Percentiles rank a stretch among this genome's conserved stretches.
Conservation (phyloP, 2,797 vertebrate species). For the Cossypha niveicapilla region DNA sequence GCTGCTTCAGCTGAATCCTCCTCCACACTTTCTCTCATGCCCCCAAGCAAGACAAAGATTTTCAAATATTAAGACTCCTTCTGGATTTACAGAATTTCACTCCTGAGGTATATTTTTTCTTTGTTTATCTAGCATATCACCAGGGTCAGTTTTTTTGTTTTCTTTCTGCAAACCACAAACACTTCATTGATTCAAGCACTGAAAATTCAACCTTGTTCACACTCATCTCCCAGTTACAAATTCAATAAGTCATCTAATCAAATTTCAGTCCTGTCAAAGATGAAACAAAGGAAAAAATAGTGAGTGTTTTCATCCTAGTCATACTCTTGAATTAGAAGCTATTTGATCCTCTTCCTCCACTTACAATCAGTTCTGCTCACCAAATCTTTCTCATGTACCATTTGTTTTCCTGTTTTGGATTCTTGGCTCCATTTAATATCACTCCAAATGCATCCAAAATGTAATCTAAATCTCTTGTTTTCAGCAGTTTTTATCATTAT, state of each 20-base stretch:
- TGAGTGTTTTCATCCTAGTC: conserved; percentile 12
- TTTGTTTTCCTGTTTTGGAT: background rate
- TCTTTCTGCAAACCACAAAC: background rate
- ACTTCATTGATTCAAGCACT: conserved; percentile 26
- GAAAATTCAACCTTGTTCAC: conserved; percentile 29
- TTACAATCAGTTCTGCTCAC: background rate
- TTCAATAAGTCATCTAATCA: conserved; percentile 24
- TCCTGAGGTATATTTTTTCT: conserved; percentile 60
- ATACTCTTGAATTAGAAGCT: conserved; percentile 26
- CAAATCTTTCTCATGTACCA: conserved; percentile 60
- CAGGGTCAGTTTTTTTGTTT: background rate
- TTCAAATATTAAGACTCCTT: background rate
- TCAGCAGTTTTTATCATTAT: background rate
- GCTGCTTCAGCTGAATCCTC: background rate
- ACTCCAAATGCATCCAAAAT: background rate
- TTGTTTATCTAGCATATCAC: conserved; percentile 66
- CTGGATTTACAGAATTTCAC: conserved; percentile 27
- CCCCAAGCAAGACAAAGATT: background rate
- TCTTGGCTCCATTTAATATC: background rate
- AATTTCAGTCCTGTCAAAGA: conserved; percentile 36
- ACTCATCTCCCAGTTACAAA: conserved; percentile 5
- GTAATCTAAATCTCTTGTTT: conserved; percentile 10
- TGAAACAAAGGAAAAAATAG: background rate
- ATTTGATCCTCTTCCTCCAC: conserved; percentile 28
- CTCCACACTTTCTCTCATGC: background rate